Conservation (phyloP, 2,797 vertebrate species). For the Melanotaenia parkinsoni region DNA sequence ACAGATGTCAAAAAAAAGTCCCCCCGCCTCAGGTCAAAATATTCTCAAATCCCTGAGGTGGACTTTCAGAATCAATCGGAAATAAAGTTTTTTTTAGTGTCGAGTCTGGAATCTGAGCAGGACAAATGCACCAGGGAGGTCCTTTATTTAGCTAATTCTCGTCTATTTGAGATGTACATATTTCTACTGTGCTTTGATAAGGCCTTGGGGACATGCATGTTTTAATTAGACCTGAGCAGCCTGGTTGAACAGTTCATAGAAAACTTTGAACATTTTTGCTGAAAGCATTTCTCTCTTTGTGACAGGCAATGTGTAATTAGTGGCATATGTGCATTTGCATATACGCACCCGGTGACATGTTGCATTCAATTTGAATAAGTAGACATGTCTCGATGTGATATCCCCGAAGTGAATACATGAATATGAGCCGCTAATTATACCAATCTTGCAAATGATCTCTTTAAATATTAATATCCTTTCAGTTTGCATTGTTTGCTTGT, state of each 20-base stretch:
- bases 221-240: slow-evolving; percentile 79
- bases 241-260: slow-evolving; percentile 76
- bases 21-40: slow-evolving; percentile 76
- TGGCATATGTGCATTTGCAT: slow-evolving; percentile 83
- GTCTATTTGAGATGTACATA: slow-evolving; percentile 80
- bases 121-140: slow-evolving; percentile 76
- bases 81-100: slow-evolving; percentile 74
- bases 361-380: slow-evolving; percentile 82
- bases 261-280: slow-evolving; percentile 78
- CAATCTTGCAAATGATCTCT: slow-evolving; percentile 85
- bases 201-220: slow-evolving; percentile 76
- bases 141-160: slow-evolving; percentile 80
- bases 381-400: slow-evolving; percentile 82
- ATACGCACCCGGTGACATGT: slow-evolving; percentile 79
- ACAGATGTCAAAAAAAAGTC: slow-evolving; percentile 80
- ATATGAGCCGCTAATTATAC: slow-evolving; percentile 85
- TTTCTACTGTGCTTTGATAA: slow-evolving; percentile 79
- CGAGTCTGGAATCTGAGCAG: slow-evolving; percentile 59
- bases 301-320: slow-evolving; percentile 82
- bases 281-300: slow-evolving; percentile 73
- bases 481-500: slow-evolving; percentile 80
- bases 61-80: slow-evolving; percentile 73
- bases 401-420: slow-evolving; percentile 84
- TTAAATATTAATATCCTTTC: slow-evolving; percentile 85
- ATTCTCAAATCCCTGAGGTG: slow-evolving; percentile 73